A percentile compares a stretch with the other conserved stretches of the same genome.
These are phyloP conservation scores for Thera obeliscata DNA, from an alignment of 2,888 invertebrate genomes.

Conservation along the genomic window DNA sequence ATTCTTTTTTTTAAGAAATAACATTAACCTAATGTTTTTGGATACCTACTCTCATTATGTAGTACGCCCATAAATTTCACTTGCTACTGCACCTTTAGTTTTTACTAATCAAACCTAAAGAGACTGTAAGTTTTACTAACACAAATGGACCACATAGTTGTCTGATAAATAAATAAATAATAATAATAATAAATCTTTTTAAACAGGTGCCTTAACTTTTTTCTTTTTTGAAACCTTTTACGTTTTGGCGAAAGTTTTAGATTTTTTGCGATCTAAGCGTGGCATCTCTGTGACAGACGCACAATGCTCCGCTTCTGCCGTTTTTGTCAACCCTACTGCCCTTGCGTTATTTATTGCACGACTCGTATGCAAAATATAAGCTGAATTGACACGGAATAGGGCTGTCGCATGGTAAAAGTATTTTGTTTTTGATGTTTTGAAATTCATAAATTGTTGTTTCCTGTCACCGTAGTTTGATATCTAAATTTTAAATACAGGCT, in stretches of 20 bases:
- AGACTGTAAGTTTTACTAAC: too few relatives aligned
- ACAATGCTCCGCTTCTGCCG: conserved; percentile 61
- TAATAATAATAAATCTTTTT: too few relatives aligned
- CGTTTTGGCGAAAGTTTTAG: conserved; percentile 7
- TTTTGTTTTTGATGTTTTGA: not conserved
- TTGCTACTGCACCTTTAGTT: not conserved
- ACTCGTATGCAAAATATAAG: conserved; percentile 70
- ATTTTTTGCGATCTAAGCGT: conserved; percentile 38
- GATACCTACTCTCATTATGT: too few relatives aligned
- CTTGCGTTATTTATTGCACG: conserved; percentile 64
- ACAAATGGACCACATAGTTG: too few relatives aligned
- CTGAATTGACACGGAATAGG: conserved; percentile 63
- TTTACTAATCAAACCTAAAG: not conserved
- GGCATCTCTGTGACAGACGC: conserved; percentile 49
- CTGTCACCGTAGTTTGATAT: not conserved
- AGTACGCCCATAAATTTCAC: too few relatives aligned
- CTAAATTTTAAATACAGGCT: too few relatives aligned
- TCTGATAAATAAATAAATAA: too few relatives aligned
- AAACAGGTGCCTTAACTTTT: conserved; percentile 23
- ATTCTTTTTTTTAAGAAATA: not conserved
- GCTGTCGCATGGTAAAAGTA: conserved; percentile 43
- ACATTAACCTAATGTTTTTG: too few relatives aligned
- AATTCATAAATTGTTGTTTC: not conserved
- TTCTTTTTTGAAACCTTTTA: conserved; percentile 12
- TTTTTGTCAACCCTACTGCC: conserved; percentile 59